Percentiles rank a stretch among this genome's conserved stretches.
These are phyloP conservation scores for Uria aalge DNA, from an alignment of 2,113 vertebrate genomes.

Conservation along the genomic window DNA sequence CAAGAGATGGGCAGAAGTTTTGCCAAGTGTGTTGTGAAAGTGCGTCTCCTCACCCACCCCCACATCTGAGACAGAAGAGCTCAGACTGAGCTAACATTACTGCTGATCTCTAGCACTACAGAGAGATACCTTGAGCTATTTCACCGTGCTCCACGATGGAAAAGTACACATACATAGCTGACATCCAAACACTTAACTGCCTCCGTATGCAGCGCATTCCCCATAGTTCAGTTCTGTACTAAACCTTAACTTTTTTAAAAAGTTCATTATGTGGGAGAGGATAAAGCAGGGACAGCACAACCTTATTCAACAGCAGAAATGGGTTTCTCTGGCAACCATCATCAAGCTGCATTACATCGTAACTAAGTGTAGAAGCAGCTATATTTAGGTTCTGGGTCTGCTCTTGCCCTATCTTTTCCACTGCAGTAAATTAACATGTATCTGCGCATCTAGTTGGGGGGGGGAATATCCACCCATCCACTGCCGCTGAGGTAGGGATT, in stretches of 20 bases:
- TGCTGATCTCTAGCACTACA: background rate
- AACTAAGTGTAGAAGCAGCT: slow-evolving; percentile 57
- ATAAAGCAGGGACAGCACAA: slow-evolving; percentile 56
- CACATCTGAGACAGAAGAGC: background rate
- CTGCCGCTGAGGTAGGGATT: accelerated
- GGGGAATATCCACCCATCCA: background rate
- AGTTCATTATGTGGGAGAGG: slow-evolving; percentile 63
- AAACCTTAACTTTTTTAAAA: slow-evolving; percentile 42
- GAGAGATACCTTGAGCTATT: background rate
- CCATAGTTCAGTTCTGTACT: background rate
- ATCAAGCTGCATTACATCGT: slow-evolving; percentile 49
- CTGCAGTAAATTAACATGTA: background rate
- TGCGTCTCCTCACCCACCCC: background rate
- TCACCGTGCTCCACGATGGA: background rate
- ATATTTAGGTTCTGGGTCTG: slow-evolving; percentile 56
- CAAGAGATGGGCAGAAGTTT: background rate
- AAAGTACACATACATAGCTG: background rate
- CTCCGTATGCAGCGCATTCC: background rate
- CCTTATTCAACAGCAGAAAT: slow-evolving; percentile 56
- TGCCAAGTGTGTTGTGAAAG: background rate
- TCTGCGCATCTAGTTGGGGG: background rate
- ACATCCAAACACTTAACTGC: slow-evolving; percentile 35
- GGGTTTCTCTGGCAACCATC: slow-evolving; percentile 72
- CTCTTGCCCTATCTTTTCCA: slow-evolving; percentile 14
- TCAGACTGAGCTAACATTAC: background rate